Percentiles rank a stretch among this genome's conserved stretches.
phyloP scores from a whole-genome alignment of 2,113 vertebrate genomes.

The Fregetta grallaria region DNA sequence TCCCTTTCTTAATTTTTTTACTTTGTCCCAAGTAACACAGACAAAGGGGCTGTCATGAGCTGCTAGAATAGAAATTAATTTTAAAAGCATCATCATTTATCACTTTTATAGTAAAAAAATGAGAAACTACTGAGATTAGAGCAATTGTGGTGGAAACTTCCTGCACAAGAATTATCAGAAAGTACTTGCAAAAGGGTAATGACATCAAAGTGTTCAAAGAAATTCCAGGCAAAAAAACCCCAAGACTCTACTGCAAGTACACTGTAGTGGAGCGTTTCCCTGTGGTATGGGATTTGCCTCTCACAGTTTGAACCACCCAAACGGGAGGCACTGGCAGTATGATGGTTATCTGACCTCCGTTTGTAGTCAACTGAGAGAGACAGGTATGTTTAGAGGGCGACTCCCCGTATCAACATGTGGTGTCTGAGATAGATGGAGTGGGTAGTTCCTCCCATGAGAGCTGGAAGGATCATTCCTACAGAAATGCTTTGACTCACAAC shows the following conservation, averaged over 20 bases:
- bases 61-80: constrained; percentile 56
- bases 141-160: constrained; percentile 10
- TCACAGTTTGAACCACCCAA: neutral
- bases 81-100: constrained; percentile 52
- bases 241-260: neutral
- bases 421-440: neutral
- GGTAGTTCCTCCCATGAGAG: neutral
- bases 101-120: constrained; percentile 9
- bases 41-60: constrained; percentile 48
- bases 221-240: neutral
- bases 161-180: neutral
- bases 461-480: neutral
- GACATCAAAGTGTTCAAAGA: neutral
- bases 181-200: neutral
- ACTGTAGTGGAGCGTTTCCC: neutral
- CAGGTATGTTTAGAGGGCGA: neutral
- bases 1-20: constrained; percentile 7
- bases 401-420: neutral
- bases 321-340: neutral
- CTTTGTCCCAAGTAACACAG: constrained; percentile 9
- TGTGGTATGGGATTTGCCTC: neutral
- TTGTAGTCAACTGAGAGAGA: neutral
- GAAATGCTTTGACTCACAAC: neutral
- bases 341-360: neutral
- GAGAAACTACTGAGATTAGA: neutral